These are phyloP conservation scores for Poeciliopsis retropinna DNA, from an alignment of 2,113 vertebrate species.

Conservation along the genomic window DNA sequence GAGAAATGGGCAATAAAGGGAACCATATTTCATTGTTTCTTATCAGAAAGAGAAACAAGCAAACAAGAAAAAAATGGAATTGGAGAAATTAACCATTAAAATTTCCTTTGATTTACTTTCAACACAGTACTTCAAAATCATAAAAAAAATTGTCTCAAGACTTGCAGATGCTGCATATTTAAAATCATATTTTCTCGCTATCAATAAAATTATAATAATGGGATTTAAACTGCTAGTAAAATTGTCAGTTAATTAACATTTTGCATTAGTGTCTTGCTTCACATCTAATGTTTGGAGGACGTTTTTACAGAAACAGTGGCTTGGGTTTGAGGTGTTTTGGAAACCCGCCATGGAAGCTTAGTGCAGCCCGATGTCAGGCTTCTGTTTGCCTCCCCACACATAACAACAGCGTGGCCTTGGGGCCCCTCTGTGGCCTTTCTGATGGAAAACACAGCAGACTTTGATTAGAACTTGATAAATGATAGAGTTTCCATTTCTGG, in stretches of 20 bases:
- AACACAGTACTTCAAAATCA: background rate
- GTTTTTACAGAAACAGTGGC: background rate
- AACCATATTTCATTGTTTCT: too few relatives aligned
- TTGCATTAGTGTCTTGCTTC: background rate
- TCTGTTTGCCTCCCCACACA: slow-evolving; percentile 14
- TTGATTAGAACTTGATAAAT: slow-evolving; percentile 34
- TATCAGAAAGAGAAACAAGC: background rate
- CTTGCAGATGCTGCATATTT: background rate
- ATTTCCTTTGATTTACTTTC: background rate
- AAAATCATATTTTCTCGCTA: background rate
- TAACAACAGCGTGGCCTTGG: slow-evolving; percentile 54
- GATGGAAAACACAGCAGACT: slow-evolving; percentile 42
- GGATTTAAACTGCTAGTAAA: background rate
- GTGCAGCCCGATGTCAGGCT: slow-evolving; percentile 12
- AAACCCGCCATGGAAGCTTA: slow-evolving; percentile 42
- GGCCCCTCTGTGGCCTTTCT: slow-evolving; percentile 17
- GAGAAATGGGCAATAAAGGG: too few relatives aligned
- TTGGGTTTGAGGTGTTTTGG: slow-evolving; percentile 14
- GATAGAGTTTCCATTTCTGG: slow-evolving; percentile 48
- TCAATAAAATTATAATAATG: background rate
- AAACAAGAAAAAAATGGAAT: background rate
- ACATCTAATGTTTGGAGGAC: background rate
- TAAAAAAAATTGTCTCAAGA: background rate
- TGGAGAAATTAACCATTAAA: background rate
- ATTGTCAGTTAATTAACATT: background rate